A percentile compares a stretch with the other conserved stretches of the same genome.
phyloP scores from a whole-genome alignment of 1,140 invertebrate genomes.

The Rhyacophila brunnea region DNA sequence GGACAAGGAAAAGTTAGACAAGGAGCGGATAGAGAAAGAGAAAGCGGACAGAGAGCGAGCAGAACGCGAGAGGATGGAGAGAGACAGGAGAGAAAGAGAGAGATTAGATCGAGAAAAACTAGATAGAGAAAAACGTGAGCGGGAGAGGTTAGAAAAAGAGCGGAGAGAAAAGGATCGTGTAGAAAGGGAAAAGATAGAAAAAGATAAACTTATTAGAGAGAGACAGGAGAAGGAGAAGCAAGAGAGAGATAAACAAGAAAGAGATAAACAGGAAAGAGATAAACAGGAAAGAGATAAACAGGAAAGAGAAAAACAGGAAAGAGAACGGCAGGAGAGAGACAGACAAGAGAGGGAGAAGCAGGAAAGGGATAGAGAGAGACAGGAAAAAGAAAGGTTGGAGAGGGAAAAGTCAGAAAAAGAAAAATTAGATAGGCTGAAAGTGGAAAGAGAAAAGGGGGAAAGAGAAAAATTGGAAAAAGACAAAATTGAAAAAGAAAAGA shows the following conservation, averaged over 20 bases:
- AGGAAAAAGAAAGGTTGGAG: constrained; percentile 29
- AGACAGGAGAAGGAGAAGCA: constrained; percentile 49
- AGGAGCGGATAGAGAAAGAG: constrained; percentile 30
- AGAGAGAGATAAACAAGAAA: constrained; percentile 34
- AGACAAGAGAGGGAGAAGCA: constrained; percentile 33
- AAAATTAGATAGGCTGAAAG: constrained; percentile 45
- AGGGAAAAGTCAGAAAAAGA: constrained; percentile 46
- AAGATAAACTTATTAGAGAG: constrained; percentile 45
- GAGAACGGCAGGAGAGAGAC: constrained; percentile 20
- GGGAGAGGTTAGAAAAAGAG: constrained; percentile 42
- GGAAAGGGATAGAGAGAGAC: constrained; percentile 27
- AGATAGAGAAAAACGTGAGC: constrained; percentile 40
- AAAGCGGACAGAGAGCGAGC: constrained; percentile 25
- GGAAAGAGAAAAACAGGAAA: constrained; percentile 21
- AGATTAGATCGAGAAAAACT: constrained; percentile 36
- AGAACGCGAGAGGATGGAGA: constrained; percentile 12
- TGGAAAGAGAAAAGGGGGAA: constrained; percentile 52
- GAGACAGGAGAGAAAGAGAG: constrained; percentile 38
- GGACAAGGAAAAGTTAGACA: constrained; percentile 39
- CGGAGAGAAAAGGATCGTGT: constrained; percentile 34
- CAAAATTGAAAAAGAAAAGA: constrained; percentile 38
- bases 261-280: constrained; percentile 23
- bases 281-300: constrained; percentile 17
- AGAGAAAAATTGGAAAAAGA: constrained; percentile 47
- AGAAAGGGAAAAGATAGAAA: constrained; percentile 37